Percentiles rank a stretch among this genome's conserved stretches.
These are phyloP conservation scores for Cremastinae sp. DNA, from an alignment of 2,888 invertebrate genomes.

Conservation along the genomic window DNA sequence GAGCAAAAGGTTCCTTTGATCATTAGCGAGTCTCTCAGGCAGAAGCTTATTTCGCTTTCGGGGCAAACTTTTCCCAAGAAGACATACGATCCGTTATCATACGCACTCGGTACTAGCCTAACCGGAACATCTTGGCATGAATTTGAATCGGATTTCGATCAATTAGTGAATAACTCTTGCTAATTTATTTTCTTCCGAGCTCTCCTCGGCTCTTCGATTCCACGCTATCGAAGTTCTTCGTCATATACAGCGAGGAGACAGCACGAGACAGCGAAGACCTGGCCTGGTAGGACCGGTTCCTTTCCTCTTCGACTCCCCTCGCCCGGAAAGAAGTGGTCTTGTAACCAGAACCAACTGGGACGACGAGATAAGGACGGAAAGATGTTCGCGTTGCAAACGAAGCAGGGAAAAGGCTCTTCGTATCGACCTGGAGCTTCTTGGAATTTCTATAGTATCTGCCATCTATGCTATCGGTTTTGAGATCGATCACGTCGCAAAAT, in stretches of 20 bases:
- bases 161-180: slow-evolving; percentile 31
- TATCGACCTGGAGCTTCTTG: slow-evolving; percentile 42
- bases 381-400: slow-evolving; percentile 38
- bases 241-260: slow-evolving; percentile 18
- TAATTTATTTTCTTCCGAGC: slow-evolving; percentile 43
- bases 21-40: too few relatives aligned
- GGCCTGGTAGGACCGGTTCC: slow-evolving; percentile 52
- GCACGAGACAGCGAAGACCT: slow-evolving; percentile 45
- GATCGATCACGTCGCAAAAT: slow-evolving; percentile 40
- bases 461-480: slow-evolving; percentile 27
- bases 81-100: slow-evolving; percentile 13
- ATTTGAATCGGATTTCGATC: slow-evolving; percentile 13
- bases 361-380: slow-evolving; percentile 47
- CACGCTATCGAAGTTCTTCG: slow-evolving; percentile 32
- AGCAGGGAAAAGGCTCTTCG: slow-evolving; percentile 23
- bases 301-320: slow-evolving; percentile 27
- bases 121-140: slow-evolving; percentile 4
- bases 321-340: slow-evolving; percentile 15
- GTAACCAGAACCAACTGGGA: slow-evolving; percentile 53
- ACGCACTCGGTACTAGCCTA: not conserved
- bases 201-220: slow-evolving; percentile 10
- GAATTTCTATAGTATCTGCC: slow-evolving; percentile 15
- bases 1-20: not conserved
- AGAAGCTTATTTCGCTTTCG: slow-evolving; percentile 7
- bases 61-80: not conserved